Conservation (phyloP, 2,113 vertebrate species). For the Zosterops borbonicus region DNA sequence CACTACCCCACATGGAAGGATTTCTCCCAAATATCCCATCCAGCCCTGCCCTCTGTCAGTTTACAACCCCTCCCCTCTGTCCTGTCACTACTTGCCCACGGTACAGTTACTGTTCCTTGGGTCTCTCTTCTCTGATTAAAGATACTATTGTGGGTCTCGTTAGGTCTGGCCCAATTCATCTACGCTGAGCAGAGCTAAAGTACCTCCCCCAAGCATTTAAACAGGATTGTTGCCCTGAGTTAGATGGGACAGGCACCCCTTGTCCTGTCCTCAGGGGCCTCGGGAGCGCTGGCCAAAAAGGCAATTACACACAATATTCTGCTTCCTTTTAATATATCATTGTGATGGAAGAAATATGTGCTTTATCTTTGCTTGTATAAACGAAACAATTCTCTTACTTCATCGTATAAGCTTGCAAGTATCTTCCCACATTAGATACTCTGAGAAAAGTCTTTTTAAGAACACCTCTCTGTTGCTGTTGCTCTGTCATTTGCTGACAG, state of each 20-base stretch:
- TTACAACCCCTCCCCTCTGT: neutral
- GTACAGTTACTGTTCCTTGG: neutral
- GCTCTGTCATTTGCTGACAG: neutral
- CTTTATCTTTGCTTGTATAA: slow-evolving; percentile 28
- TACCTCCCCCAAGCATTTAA: neutral
- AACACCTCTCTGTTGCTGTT: neutral
- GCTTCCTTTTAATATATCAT: neutral
- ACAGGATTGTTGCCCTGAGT: neutral
- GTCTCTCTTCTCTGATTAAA: neutral
- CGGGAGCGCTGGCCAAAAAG: neutral
- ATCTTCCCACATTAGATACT: slow-evolving; percentile 4
- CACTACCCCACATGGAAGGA: neutral
- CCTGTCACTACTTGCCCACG: neutral
- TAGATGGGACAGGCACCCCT: neutral
- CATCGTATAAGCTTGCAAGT: neutral
- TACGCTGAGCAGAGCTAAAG: neutral
- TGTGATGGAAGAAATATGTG: neutral
- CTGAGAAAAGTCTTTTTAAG: neutral
- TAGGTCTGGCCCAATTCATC: neutral
- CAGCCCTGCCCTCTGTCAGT: neutral
- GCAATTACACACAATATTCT: slow-evolving; percentile 17
- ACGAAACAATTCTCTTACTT: slow-evolving; percentile 34
- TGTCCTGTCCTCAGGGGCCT: neutral
- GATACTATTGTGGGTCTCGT: neutral
- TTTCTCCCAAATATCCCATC: neutral